These are phyloP conservation scores for Mergus octosetaceus DNA, from an alignment of 2,797 vertebrate species.

Conservation along the genomic window DNA sequence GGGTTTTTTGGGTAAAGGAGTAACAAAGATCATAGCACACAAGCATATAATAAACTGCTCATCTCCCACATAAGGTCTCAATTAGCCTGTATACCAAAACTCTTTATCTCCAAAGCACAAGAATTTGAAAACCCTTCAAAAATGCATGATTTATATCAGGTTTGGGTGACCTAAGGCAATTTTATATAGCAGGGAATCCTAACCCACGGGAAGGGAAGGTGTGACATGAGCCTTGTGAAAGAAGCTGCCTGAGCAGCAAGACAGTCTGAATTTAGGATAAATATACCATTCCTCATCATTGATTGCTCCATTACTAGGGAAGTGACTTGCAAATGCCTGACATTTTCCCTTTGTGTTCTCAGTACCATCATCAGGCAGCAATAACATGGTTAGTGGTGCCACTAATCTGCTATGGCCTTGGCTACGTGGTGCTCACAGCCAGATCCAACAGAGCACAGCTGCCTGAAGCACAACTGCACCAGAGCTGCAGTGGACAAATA, in stretches of 20 bases:
- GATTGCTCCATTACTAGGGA: neutral
- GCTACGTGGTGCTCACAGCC: neutral
- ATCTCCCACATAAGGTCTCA: neutral
- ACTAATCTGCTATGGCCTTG: neutral
- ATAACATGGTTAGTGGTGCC: neutral
- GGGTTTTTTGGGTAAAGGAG: neutral
- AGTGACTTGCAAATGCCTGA: neutral
- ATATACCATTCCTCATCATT: neutral
- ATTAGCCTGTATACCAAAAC: neutral
- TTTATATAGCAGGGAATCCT: neutral
- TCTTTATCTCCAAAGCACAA: neutral
- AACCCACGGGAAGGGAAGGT: neutral
- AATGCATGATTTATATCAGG: neutral
- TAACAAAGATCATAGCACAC: neutral
- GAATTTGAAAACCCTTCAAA: neutral
- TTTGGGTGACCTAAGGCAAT: neutral
- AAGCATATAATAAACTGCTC: neutral
- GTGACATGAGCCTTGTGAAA: neutral
- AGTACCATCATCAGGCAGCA: neutral
- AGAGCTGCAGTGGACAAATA: accelerated
- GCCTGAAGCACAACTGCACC: neutral
- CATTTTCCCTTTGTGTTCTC: neutral
- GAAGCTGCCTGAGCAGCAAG: neutral
- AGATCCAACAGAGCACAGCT: neutral
- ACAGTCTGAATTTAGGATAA: neutral